Evolutionary conservation across 2,113 vertebrate genomes (phyloP), one percentile per base, ranked within the genome.

Genomic region (Callithrix jacchus): DNA sequence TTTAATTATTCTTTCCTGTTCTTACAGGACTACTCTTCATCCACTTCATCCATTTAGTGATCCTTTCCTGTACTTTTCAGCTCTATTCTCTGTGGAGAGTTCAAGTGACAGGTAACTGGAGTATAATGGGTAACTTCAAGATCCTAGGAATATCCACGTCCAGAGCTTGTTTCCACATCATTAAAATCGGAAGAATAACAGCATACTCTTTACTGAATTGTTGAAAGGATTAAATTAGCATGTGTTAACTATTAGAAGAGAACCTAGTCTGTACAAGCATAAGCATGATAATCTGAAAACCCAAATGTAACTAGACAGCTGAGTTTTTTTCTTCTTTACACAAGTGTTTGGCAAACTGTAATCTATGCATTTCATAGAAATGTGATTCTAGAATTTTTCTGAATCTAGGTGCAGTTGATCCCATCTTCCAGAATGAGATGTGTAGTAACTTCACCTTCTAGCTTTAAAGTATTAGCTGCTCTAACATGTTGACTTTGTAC

Each of bases 311-410:
- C 21, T 66, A 52, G 35, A 77, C 84, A 14, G 58, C 74, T 87
- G 52, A 68, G 25, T 32, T 85, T 68, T 87, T 79, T 32, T 88
- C 49, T 68, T 85, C 35, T 79, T 91, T 88, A 30, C 2, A 30
- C 54, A 45, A 91, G 12, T 17, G 6, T 82, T 37, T 74, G 82
- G 12, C 73, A 93, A 47, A 79, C 20, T 68, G 14, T 37, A 81
- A 47, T 85, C 21, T 16, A 21, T 56, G 13, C 35, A 42, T 89
- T 84, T 87, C 61, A 52, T 76, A 84, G 61, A 30, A 93, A 71
- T 91, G 49, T 16, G 95, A 79, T 23, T 11, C 61, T 40, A 64
- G 40, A 81, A 68, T 56, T 97, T 97, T 89, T 81, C 64, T 89
- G 27, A 92, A 12, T 32, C 23, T 30, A 91, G 40, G 7, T 37